Evolutionary conservation across 2,797 vertebrate species (phyloP), one percentile per base, ranked within the genome.

Genomic region (Selene dorsalis): DNA sequence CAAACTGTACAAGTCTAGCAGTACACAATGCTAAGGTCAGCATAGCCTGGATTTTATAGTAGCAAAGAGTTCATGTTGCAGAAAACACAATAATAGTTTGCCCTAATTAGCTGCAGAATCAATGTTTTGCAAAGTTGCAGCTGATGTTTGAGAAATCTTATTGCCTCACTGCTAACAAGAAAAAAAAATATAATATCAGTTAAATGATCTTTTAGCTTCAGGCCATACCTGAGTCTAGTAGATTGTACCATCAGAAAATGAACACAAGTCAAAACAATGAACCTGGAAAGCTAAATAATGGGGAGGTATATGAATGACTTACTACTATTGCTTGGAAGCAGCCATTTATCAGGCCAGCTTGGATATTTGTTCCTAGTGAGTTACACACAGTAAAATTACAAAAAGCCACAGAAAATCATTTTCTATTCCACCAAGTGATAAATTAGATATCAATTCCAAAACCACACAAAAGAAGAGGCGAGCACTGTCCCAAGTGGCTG

Each of bases 371-470:
- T 92, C 87, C 32, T 45, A 22, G 35, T 72, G 62, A 68, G 66
- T 75, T 52, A 80, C 38, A 76, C 24, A 82, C 4, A 52, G 56
- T 35, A 32, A 64, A 71, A 84, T 74, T 65, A 50, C 59, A 82
- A 83, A 66, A 91, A 83, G 47, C 56, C 73, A 87, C 71, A 77
- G 75, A 73, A 87, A 70, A 50, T 28, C 43, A 22, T 59, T 30
- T 59, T 86, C 48, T 74, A 38, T 79, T 87, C 70, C 67, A 71
- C 71, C 57, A 41, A 18, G 75, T 76, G 77, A 90, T 92, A 92
- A 92, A 92, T 92, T 91, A 91, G 68, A 75, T 84, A 84, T 84
- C 8, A 78, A 84, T 84, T 90, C 77, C 73, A 84, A 84, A 82
- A 80, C 45, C 64, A 64, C 67, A 62, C 65, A 45, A 79, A 86